Base-by-base conservation (phyloP, 2,888 invertebrate genomes). In the Heliconius sara region DNA sequence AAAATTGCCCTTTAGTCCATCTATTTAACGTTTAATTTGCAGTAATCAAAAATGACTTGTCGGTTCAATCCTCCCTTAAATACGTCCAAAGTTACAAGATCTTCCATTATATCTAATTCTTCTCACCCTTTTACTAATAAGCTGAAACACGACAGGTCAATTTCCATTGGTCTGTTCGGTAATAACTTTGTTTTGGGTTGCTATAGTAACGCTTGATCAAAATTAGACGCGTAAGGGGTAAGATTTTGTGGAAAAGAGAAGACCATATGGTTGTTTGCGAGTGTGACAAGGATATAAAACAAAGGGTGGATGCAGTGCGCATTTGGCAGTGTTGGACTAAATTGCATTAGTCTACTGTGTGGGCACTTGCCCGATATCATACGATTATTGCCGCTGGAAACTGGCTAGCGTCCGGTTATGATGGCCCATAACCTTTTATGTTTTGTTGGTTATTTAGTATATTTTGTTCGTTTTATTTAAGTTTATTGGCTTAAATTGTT, bases 271-370 rank as follows among this genome's bases (percentile, higher is more conserved):
- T 90, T 92, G 89, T 87, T 86, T 84, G 86, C 85, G 84, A 89
- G 93, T 91, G 90, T 87, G 88, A 86, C 86, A 87, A 88, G 88
- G 85, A 85, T 12, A 60, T 63, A 47, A 39, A 68, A 77, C 71
- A 79, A 75, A 81, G 83, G 84, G 79, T 77, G 79, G 81, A 80
- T 83, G 92, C 91, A 92, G 85, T 88, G 89, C 88, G 88, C 90
- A 90, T 88, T 92, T 89, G 89, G 87, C 87, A 85, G 83, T 86
- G 90, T 88, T 88, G 87, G 88, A 89, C 87, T 89, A 92, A 93
- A 94, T 93, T 94, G 93, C 92, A 94, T 93, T 93, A 92, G 88
- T 85, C 85, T 86, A 88, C 88, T 88, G 86, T 89, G 89, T 90
- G 87, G 83, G 84, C 82, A 87, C 87, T 84, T 86, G 88, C 83